These are phyloP conservation scores for Crossocerus cetratus DNA, from an alignment of 2,888 invertebrate species.

Conservation along the genomic window DNA sequence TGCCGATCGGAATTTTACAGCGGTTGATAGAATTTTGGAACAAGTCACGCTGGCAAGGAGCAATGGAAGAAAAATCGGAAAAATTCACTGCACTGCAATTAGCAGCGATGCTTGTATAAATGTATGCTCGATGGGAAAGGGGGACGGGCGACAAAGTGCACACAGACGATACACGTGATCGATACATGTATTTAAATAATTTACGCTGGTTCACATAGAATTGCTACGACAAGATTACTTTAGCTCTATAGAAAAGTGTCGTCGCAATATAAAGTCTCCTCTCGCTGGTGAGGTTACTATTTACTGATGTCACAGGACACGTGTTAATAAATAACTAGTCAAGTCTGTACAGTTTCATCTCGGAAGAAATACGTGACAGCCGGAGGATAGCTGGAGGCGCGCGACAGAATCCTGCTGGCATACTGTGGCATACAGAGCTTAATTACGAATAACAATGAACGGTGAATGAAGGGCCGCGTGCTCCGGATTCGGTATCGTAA, in stretches of 20 bases:
- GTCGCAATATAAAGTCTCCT: slow-evolving; percentile 20
- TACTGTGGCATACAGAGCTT: slow-evolving; percentile 1
- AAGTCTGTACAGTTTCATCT: slow-evolving; percentile 41
- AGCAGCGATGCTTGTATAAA: no score
- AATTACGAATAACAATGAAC: slow-evolving; percentile 2
- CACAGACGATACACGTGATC: not conserved
- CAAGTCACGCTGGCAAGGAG: not conserved
- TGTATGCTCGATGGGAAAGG: not conserved
- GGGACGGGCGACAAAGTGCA: not conserved
- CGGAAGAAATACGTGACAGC: slow-evolving; percentile 11
- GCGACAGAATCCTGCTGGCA: not conserved
- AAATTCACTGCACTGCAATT: not conserved
- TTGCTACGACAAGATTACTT: slow-evolving; percentile 14
- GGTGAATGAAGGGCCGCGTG: slow-evolving; percentile 10
- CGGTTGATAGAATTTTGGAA: no score
- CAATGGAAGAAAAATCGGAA: not conserved
- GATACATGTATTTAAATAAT: slow-evolving; percentile 52
- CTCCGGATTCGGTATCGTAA: slow-evolving; percentile 22
- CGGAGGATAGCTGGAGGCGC: not conserved
- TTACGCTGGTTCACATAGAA: slow-evolving; percentile 56
- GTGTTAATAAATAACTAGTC: slow-evolving; percentile 48
- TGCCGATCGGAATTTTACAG: no score
- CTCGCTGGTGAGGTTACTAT: slow-evolving; percentile 31
- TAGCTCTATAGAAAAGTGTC: not conserved
- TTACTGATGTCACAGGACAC: slow-evolving; percentile 34